A percentile compares a stretch with the other conserved stretches of the same genome.
Conservation (phyloP, 2,888 invertebrate genomes). For the Desoria tigrina region DNA sequence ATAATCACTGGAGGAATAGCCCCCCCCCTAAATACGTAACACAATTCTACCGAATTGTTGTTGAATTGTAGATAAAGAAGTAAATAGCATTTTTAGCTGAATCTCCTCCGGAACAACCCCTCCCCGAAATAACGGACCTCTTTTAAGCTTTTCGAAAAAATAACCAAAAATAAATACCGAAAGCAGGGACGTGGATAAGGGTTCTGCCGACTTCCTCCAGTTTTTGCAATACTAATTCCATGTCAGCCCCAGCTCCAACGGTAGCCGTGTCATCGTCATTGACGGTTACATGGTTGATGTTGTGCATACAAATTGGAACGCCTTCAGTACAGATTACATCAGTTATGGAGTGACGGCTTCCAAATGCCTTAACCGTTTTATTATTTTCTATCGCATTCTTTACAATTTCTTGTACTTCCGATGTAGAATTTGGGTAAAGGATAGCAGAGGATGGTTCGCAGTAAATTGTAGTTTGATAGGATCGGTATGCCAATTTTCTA, state of each 20-base stretch:
- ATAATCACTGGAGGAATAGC: no score
- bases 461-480: slow-evolving; percentile 39
- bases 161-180: no score
- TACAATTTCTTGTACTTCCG: slow-evolving; percentile 32
- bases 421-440: slow-evolving; percentile 17
- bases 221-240: slow-evolving; percentile 22
- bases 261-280: slow-evolving; percentile 22
- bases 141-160: no score
- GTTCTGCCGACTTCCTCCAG: slow-evolving; percentile 20
- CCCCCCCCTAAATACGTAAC: no score
- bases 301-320: slow-evolving; percentile 26
- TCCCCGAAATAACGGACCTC: no score
- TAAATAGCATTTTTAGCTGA: no score
- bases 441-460: slow-evolving; percentile 29
- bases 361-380: slow-evolving; percentile 34
- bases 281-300: slow-evolving; percentile 27
- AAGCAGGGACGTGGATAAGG: slow-evolving; percentile 32
- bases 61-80: no score
- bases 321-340: slow-evolving; percentile 42
- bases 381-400: slow-evolving; percentile 23
- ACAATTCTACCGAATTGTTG: no score
- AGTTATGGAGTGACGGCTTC: slow-evolving; percentile 37
- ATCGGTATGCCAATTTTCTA: slow-evolving; percentile 23
- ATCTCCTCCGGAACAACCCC: no score
- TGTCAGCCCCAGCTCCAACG: slow-evolving; percentile 29